Evolutionary conservation across 2,888 invertebrate species (phyloP), one percentile per base, ranked within the genome.

Genomic region (Tromatobia lineatoria): DNA sequence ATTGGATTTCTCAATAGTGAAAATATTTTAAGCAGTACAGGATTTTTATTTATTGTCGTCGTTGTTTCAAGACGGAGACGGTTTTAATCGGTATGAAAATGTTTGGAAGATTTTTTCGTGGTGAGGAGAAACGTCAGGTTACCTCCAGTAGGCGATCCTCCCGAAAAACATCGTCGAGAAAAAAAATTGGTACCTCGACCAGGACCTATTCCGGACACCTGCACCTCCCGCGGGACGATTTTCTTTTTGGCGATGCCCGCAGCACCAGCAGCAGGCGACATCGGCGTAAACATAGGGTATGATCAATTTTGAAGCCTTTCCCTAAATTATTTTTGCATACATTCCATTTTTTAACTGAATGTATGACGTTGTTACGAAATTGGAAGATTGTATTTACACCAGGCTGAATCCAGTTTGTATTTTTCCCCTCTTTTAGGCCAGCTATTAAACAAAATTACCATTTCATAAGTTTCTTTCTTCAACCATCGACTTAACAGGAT

Each of bases 281-380:
- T 75, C 88, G 90, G 76, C 89, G 90, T 54, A 90, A 88, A 88
- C 89, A 89, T 83, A 89, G 90, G 90, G 90, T 90, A 90, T 74
- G 89, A 77, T 76, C n/a, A 34, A 10, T 64, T 82, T 57, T 3
- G 25, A 34, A 64, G 38, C 38, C 3, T 57, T 4, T 23, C n/a
- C 13, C 23, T 38, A 7, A 45, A 15, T 57, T n/a, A 10, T 34
- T 6, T 34, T 67, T 69, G n/a, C 13, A 15, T 11, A 20, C 2
- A 34, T 25, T n/a, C n/a, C 1, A 23, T 66, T 42, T 18, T 42
- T 66, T 34, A 18, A n/a, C 7, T n/a, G 2, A 25, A 25, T 8
- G 50, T 50, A n/a, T 10, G 10, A 38, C 10, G 10, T 10, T 10
- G 0, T 38, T 38, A 8, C 34, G 7, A 38, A 38, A 15, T 13